phyloP scores from a whole-genome alignment of 30 jellyfish, hydroid and myxozoan genomes.

The Chrysaora quinquecirrha region DNA sequence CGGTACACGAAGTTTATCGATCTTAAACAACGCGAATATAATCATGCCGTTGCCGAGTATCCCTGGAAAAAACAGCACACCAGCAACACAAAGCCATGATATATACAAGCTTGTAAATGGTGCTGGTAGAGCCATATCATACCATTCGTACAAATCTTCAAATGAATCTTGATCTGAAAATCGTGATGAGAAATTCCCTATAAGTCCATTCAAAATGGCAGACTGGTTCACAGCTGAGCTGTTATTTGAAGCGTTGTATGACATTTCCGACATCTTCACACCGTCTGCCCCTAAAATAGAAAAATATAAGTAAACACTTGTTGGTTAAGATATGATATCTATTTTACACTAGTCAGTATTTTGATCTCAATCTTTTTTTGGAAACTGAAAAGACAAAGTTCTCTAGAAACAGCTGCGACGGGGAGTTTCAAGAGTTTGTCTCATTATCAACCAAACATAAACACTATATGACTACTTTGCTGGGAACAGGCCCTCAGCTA shows the following conservation, averaged over 20 bases:
- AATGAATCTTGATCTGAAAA: not conserved
- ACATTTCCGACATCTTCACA: too few relatives aligned
- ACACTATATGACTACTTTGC: too few relatives aligned
- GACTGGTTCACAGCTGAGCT: not conserved
- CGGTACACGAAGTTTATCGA: conserved; percentile 66
- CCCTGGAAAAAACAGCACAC: conserved; percentile 70
- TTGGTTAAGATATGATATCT: too few relatives aligned
- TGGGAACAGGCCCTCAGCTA: too few relatives aligned
- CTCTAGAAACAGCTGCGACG: too few relatives aligned
- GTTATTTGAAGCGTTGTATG: not conserved
- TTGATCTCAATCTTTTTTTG: too few relatives aligned
- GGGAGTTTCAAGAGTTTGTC: too few relatives aligned
- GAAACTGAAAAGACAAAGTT: too few relatives aligned
- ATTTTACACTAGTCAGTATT: too few relatives aligned
- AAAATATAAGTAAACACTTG: too few relatives aligned
- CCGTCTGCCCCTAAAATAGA: too few relatives aligned
- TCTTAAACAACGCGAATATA: conserved; percentile 26
- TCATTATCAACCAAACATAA: too few relatives aligned
- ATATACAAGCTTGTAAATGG: conserved; percentile 27
- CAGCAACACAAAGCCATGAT: conserved; percentile 63
- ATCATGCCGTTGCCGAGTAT: conserved; percentile 67
- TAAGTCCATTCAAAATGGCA: not conserved
- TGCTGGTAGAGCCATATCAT: not conserved
- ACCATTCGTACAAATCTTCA: not conserved
- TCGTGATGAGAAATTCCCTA: not conserved